phyloP scores from a whole-genome alignment of 2,797 vertebrate species.

The Darevskia mixta region DNA sequence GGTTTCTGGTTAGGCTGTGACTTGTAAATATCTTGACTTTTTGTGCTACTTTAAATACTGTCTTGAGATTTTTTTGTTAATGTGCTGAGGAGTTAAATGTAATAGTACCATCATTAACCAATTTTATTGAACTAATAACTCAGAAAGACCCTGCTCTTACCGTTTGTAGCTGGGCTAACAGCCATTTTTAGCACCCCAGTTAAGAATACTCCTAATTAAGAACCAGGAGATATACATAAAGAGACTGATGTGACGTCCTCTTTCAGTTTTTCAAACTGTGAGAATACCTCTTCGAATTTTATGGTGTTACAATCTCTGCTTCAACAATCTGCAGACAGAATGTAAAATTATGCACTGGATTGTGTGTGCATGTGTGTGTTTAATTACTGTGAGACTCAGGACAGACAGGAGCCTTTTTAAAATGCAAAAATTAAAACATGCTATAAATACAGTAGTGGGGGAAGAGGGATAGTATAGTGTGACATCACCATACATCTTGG shows the following conservation, averaged over 20 bases:
- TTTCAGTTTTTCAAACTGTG: slow-evolving; percentile 13
- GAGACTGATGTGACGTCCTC: neutral
- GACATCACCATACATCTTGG: neutral
- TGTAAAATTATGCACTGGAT: neutral
- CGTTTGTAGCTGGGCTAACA: slow-evolving; percentile 11
- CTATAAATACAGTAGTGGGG: neutral
- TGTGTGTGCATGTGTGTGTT: neutral
- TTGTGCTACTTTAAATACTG: slow-evolving; percentile 33
- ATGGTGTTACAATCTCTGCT: neutral
- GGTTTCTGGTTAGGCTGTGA: neutral
- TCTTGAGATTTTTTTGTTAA: neutral
- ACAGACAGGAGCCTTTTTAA: neutral
- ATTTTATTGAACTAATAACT: slow-evolving; percentile 35
- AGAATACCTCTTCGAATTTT: slow-evolving; percentile 5
- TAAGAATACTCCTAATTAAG: slow-evolving; percentile 24
- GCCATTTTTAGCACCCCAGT: slow-evolving; percentile 27
- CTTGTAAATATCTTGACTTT: slow-evolving; percentile 47
- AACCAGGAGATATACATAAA: slow-evolving; percentile 8
- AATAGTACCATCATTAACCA: slow-evolving; percentile 25
- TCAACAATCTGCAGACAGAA: neutral
- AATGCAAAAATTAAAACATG: neutral
- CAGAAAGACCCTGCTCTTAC: slow-evolving; percentile 2
- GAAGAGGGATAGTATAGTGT: neutral
- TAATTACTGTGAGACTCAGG: neutral
- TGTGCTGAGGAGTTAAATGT: slow-evolving; percentile 5